A percentile compares a stretch with the other conserved stretches of the same genome.
Evolutionary conservation across 2,113 vertebrate genomes (phyloP).

Genomic region (Xiphophorus couchianus): DNA sequence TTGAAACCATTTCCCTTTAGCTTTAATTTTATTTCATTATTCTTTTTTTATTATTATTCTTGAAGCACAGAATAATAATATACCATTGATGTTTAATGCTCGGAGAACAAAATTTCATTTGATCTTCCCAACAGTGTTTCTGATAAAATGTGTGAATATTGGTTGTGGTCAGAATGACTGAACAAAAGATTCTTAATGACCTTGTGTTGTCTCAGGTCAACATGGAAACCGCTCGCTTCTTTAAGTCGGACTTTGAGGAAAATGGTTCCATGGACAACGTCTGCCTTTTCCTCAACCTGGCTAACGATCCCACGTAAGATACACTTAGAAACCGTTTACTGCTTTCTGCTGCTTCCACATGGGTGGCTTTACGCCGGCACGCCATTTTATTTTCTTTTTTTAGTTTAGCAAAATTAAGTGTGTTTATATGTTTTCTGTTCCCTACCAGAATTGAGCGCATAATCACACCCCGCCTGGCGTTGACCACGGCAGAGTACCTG

Average conservation of each 20-base stretch:
- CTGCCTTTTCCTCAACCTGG: constrained; percentile 85
- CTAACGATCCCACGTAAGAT: constrained; percentile 85
- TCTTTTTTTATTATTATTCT: too few relatives aligned
- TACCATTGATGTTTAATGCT: too few relatives aligned
- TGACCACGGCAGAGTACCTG: constrained; percentile 84
- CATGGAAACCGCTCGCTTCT: constrained; percentile 87
- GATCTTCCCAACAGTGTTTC: too few relatives aligned
- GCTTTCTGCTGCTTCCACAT: not conserved
- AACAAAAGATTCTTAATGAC: too few relatives aligned
- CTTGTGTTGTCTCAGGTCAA: constrained; percentile 75
- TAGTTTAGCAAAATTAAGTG: not conserved
- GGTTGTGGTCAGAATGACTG: too few relatives aligned
- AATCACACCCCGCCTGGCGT: constrained; percentile 84
- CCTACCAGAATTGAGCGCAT: constrained; percentile 83
- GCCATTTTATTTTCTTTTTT: not conserved
- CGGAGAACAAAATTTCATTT: too few relatives aligned
- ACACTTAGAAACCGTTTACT: not conserved
- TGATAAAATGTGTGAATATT: too few relatives aligned
- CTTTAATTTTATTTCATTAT: too few relatives aligned
- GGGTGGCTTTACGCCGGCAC: not conserved
- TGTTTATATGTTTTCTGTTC: not conserved
- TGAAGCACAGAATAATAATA: too few relatives aligned
- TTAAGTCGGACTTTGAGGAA: constrained; percentile 86
- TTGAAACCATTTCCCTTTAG: too few relatives aligned
- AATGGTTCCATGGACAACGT: constrained; percentile 88